Base-by-base conservation (phyloP, 2,888 invertebrate species). In the Linyphia triangularis region DNA sequence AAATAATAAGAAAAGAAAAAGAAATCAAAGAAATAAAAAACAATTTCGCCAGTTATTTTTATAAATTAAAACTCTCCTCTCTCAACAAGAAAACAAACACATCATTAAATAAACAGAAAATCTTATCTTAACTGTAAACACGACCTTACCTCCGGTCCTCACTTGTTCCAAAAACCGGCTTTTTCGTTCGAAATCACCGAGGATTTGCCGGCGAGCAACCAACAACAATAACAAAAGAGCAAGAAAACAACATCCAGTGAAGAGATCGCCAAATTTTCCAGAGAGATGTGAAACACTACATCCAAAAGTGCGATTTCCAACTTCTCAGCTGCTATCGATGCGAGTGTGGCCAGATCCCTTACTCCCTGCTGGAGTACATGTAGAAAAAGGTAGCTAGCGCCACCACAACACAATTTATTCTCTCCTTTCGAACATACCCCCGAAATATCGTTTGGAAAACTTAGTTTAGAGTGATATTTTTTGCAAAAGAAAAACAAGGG, bases 361-460 rank as follows among this genome's bases (percentile, higher is more conserved):
- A 5, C n/a, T n/a, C 51, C 16, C 9, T 5, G n/a, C 78, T 78
- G 59, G 40, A 78, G 85, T 85, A 85, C 85, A 78, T 77, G 85
- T 85, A 84, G 61, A 77, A n/a, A 61, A 37, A 61, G 59, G 24
- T 24, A 30, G 73, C 33, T 30, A 78, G 78, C 78, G 78, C 78
- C 85, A 33, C 33, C 61, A 57, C 37, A 43, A 5, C 13, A n/a
- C 59, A 72, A 30, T 57, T 63, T n/a, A 19, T 59, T 22, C n/a
- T 9, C 13, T 0, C 1, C 10, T 7, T 16, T 1, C 26, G 24
- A 10, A 28, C 22, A 28, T 26, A 28, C 3, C 30, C 30, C 16
- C 37, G 33, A 33, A 43, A 59, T n/a, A 59, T 19, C 57, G 59
- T 43, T 37, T 70, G 16, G 1, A 16, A 13, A n/a, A n/a, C n/a